Conservation (phyloP, 2,888 invertebrate genomes). For the Leistus spinibarbis region DNA sequence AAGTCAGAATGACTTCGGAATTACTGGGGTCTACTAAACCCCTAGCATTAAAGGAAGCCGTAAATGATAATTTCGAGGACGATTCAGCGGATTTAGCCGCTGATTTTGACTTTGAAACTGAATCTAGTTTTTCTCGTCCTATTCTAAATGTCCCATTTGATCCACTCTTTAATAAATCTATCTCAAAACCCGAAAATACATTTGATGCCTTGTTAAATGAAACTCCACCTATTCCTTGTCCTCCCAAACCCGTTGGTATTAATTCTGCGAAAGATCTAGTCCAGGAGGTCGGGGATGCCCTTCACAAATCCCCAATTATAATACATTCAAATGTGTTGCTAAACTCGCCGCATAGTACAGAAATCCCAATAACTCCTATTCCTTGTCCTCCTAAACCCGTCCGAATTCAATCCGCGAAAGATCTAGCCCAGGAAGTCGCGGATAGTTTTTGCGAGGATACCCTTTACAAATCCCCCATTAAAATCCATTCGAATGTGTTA, state of each 20-base stretch:
- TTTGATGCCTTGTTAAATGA: neutral
- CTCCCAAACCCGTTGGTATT: neutral
- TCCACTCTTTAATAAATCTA: neutral
- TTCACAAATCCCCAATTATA: no score
- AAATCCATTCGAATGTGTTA: slow-evolving; percentile 2
- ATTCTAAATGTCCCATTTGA: neutral
- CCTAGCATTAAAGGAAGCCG: no score
- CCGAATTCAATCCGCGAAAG: neutral
- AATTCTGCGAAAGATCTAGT: neutral
- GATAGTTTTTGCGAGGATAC: slow-evolving; percentile 19
- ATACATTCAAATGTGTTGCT: no score
- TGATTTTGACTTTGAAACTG: neutral
- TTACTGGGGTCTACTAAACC: no score
- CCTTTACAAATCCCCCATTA: neutral
- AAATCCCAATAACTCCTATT: no score
- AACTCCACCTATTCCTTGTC: no score
- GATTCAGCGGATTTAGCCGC: neutral
- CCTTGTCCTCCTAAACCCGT: neutral
- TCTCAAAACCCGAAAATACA: neutral
- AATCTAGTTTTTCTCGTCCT: neutral
- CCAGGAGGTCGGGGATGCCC: slow-evolving; percentile 8
- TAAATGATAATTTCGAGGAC: no score
- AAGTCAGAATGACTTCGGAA: no score
- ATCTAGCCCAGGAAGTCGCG: slow-evolving; percentile 6
- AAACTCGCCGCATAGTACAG: no score